Conservation (phyloP, 2,797 vertebrate species). For the Cebuella pygmaea region DNA sequence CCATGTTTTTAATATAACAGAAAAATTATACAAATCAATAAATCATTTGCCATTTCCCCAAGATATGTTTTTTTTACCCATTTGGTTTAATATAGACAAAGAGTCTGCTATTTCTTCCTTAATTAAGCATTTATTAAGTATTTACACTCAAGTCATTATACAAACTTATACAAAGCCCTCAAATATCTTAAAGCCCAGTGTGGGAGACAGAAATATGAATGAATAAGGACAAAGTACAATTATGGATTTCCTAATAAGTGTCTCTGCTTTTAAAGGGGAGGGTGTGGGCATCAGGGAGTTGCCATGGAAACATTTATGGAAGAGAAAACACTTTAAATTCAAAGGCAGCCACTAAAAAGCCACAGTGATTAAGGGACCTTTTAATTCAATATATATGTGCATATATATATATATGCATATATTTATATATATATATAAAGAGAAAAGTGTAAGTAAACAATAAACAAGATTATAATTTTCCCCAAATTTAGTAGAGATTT, state of each 20-base stretch:
- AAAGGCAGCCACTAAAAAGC: background rate
- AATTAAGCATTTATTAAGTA: background rate
- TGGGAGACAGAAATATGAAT: background rate
- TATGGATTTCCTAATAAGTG: background rate
- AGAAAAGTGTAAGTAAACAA: background rate
- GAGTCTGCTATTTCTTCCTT: background rate
- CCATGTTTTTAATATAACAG: background rate
- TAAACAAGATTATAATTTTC: background rate
- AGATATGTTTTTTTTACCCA: background rate
- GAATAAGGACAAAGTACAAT: background rate
- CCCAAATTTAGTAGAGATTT: background rate
- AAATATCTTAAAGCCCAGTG: background rate
- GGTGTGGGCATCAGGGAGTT: background rate
- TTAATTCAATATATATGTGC: background rate
- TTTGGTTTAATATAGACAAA: background rate
- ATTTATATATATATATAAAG: background rate
- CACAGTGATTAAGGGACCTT: background rate
- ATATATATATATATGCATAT: background rate
- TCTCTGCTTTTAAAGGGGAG: background rate
- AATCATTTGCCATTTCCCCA: background rate
- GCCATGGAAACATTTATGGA: background rate
- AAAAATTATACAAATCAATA: constrained; percentile 15
- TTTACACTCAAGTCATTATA: background rate
- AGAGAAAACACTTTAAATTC: constrained; percentile 24
- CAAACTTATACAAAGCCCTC: background rate